These are phyloP conservation scores for Cantharis lateralis DNA, from an alignment of 2,888 invertebrate species.

Conservation along the genomic window DNA sequence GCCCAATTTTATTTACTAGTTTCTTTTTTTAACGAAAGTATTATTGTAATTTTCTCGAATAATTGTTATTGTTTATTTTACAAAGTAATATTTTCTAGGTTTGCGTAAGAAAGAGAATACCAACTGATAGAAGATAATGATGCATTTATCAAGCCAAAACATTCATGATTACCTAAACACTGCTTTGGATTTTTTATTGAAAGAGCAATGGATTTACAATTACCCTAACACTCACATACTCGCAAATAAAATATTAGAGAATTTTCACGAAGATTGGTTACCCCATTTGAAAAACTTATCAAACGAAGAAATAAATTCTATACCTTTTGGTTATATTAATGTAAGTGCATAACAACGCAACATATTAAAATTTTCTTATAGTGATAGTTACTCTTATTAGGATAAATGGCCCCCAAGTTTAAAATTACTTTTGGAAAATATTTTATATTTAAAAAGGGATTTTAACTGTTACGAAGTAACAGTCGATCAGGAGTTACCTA, in stretches of 20 bases:
- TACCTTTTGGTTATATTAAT: constrained; percentile 49
- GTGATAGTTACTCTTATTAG: constrained; percentile 3
- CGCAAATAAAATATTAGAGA: constrained; percentile 59
- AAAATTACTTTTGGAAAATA: constrained; percentile 5
- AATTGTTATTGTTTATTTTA: too few relatives aligned
- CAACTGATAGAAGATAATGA: background rate
- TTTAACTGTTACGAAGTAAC: constrained; percentile 43
- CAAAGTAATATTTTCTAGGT: background rate
- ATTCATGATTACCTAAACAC: constrained; percentile 60
- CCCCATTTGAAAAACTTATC: constrained; percentile 53
- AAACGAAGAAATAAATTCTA: constrained; percentile 57
- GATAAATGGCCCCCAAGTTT: constrained; percentile 5
- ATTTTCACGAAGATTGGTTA: constrained; percentile 62
- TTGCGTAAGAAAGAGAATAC: background rate
- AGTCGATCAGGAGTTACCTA: background rate
- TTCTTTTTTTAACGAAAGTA: too few relatives aligned
- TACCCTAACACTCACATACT: constrained; percentile 70
- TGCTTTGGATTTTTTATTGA: constrained; percentile 61
- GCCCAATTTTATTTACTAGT: too few relatives aligned
- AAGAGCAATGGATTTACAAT: constrained; percentile 67
- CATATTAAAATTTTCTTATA: background rate
- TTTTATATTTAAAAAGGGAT: constrained; percentile 9
- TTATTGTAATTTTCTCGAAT: too few relatives aligned
- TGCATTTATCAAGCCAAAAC: background rate
- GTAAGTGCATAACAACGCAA: constrained; percentile 35